Base-by-base conservation (phyloP, 2,113 vertebrate species). In the Gymnarchus niloticus region DNA sequence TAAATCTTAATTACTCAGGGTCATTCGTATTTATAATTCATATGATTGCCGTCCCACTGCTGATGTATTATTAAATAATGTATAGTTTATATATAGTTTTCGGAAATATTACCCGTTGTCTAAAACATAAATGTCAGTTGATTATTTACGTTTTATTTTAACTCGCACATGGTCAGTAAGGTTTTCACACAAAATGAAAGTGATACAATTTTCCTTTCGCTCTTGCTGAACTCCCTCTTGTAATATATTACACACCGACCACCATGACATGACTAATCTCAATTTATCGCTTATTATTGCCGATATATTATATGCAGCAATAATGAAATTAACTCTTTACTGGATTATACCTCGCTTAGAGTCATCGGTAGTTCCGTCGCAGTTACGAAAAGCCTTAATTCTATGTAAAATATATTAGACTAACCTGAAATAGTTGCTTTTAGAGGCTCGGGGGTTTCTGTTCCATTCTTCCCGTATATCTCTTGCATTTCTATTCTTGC, bases 361-460 rank as follows among this genome's bases (percentile, higher is more conserved):
- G 61, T 17, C 14, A 73, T 41, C 33, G 33, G 33, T 17, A 73
- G 65, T 73, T 41, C 12, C 33, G 19, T 73, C 14, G 12, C 65
- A 37, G 33, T 25, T 73, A 19, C 33, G 41, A 73, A 73, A 65
- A 9, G 10, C 10, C 59, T 65, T 65, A 3, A 7, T 12, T 37
- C 12, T 21, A 33, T 81, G 80, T 14, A 25, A 54, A 54, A 14
- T 21, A 49, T 56, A 54, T 76, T 19, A 23, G 12, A 44, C 51
- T 52, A 87, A 91, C 90, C 90, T 78, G 85, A 80, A 56, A 90
- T 61, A 5, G 87, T 78, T 21, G 90, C 90, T 88, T 87, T 88
- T 7, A 90, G 8, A 0, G 89, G 89, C 82, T 90, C 89, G 0
- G 87, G 87, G 12, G 87, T 89, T 86, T 91, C 91, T 0, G 52